A percentile compares a stretch with the other conserved stretches of the same genome.
Evolutionary conservation across 1,140 invertebrate species (phyloP).

Genomic region (Polyergus mexicanus): DNA sequence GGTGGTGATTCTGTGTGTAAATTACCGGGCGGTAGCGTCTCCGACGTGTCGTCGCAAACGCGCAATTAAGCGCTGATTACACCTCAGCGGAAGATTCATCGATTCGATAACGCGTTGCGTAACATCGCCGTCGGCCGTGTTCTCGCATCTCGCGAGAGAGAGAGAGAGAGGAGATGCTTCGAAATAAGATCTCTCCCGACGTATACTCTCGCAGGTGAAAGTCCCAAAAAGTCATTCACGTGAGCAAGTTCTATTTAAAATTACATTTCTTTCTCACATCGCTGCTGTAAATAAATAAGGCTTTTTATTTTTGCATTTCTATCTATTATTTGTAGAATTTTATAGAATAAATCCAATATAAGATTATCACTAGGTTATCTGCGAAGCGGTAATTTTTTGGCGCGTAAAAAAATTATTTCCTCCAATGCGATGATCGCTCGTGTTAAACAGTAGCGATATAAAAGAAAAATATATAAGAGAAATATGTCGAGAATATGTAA

Average conservation of each 20-base stretch:
- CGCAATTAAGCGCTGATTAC: constrained; percentile 45
- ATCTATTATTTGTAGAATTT: background rate
- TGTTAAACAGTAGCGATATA: background rate
- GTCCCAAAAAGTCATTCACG: constrained; percentile 32
- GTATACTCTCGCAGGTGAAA: constrained; percentile 44
- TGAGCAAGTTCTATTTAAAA: constrained; percentile 4
- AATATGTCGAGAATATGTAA: background rate
- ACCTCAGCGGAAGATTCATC: constrained; percentile 47
- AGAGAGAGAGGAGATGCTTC: constrained; percentile 10
- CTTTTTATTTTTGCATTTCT: background rate
- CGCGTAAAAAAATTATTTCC: too few relatives aligned
- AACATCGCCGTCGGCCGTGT: constrained; percentile 60
- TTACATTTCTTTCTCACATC: background rate
- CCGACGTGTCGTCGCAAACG: constrained; percentile 46
- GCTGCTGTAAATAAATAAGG: background rate
- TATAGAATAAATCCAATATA: background rate
- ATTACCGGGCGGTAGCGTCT: constrained; percentile 19
- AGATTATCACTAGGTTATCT: background rate
- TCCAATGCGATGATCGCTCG: too few relatives aligned
- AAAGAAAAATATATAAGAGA: too few relatives aligned
- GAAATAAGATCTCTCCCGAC: constrained; percentile 48
- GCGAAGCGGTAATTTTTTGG: background rate
- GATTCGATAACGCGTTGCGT: constrained; percentile 71
- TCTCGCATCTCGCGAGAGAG: constrained; percentile 43
- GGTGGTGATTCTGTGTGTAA: constrained; percentile 1